Base-by-base conservation (phyloP, 1,140 invertebrate species). In the Ostrea edulis region DNA sequence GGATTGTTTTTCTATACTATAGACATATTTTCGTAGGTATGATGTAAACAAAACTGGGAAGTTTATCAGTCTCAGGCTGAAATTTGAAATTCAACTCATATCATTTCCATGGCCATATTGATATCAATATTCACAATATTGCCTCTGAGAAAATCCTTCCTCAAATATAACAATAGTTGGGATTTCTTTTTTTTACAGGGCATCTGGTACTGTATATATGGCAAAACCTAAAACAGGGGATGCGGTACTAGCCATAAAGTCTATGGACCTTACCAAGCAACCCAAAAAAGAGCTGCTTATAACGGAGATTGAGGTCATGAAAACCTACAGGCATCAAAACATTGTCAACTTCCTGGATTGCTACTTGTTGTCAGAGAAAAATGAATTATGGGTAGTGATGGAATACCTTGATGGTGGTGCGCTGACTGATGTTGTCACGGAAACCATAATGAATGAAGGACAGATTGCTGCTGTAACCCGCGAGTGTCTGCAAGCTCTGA, bases 381-480 rank as follows among this genome's bases (percentile, higher is more conserved):
- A 94, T 82, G 95, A 96, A 92, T 91, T 96, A 14, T 96, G 96
- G 96, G 96, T 96, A 35, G 95, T 96, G 8, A 96, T 96, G 96
- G 96, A 96, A 90, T 96, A 95, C 89, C 90, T 96, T 11, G 96
- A 96, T 90, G 96, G 96, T 81, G 96, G 96, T 22, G 95, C 96
- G 52, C 92, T 96, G 20, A 96, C 96, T 0, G 96, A 96, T 90
- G 96, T 96, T 87, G 96, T 96, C 65, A 95, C 95, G 20, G 95
- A 96, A 90, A 96, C 96, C 2, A 94, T 96, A 62, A 94, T 96
- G 93, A 95, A 95, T 82, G 96, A 96, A 91, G 98, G 98, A 29
- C 99, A 99, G 95, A 99, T 99, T 90, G 98, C 99, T 0, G 98
- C 99, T 14, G 99, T 99, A 12, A 99, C 98, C 93, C 96, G 98